Evolutionary conservation across 2,113 vertebrate genomes (phyloP).

Genomic region (Rhynchopsitta pachyrhyncha): DNA sequence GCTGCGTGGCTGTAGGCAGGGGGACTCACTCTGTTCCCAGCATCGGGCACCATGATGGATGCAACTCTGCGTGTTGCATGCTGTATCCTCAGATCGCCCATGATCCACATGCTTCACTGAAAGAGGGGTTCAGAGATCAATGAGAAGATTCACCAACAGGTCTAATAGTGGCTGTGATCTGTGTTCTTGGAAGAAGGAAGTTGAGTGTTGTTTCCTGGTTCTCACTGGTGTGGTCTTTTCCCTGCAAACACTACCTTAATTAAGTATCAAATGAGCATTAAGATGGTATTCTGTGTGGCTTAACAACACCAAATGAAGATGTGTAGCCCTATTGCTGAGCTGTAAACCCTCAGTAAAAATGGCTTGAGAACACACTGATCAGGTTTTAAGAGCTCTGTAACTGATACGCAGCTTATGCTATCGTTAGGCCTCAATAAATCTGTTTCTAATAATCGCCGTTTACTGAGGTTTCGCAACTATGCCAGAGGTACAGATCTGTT

Average conservation of each 20-base stretch:
- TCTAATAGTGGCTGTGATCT: background rate
- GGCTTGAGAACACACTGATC: slow-evolving; percentile 58
- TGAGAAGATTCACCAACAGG: background rate
- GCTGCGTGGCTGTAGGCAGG: background rate
- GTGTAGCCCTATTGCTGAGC: slow-evolving; percentile 46
- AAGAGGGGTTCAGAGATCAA: background rate
- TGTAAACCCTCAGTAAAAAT: slow-evolving; percentile 59
- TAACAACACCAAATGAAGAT: slow-evolving; percentile 40
- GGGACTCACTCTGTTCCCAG: accelerated
- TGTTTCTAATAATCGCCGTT: slow-evolving; percentile 78
- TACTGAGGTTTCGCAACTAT: slow-evolving; percentile 70
- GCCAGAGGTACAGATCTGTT: slow-evolving; percentile 72
- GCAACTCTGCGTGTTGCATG: accelerated
- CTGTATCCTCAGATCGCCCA: accelerated
- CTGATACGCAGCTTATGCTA: slow-evolving; percentile 51
- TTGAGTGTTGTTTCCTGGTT: background rate
- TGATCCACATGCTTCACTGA: accelerated
- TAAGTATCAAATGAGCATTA: slow-evolving; percentile 29
- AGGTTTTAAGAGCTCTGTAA: slow-evolving; percentile 74
- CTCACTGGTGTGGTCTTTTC: background rate
- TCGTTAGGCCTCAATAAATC: slow-evolving; percentile 65
- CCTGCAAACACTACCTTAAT: background rate
- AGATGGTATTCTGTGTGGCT: slow-evolving; percentile 44
- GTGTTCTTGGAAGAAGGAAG: background rate
- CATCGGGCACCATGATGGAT: accelerated